Conservation (phyloP, 2,888 invertebrate species). For the Meganola albula region DNA sequence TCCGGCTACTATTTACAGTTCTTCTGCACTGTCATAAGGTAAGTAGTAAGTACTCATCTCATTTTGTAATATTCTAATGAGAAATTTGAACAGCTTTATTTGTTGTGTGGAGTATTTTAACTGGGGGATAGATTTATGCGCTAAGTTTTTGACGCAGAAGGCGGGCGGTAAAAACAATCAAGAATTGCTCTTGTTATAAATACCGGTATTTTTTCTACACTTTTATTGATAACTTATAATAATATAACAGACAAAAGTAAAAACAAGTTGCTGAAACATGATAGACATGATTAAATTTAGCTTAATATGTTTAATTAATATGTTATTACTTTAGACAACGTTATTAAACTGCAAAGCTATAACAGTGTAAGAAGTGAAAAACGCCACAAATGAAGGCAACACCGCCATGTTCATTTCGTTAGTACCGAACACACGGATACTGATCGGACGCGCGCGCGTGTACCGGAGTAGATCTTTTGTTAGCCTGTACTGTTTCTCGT, state of each 20-base stretch:
- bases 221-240: too few species aligned
- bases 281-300: too few species aligned
- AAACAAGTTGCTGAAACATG: too few species aligned
- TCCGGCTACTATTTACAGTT: slow-evolving; percentile 50
- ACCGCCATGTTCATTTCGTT: slow-evolving; percentile 41
- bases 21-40: slow-evolving; percentile 47
- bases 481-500: slow-evolving; percentile 28
- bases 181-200: too few species aligned
- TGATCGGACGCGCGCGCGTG: slow-evolving; percentile 33
- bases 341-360: slow-evolving; percentile 48
- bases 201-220: too few species aligned
- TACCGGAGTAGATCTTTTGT: slow-evolving; percentile 37
- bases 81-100: slow-evolving; percentile 28
- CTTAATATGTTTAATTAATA: too few species aligned
- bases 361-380: slow-evolving; percentile 46
- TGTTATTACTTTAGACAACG: slow-evolving; percentile 32
- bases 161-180: too few species aligned
- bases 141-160: too few species aligned
- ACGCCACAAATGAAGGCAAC: slow-evolving; percentile 36
- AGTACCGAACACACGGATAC: slow-evolving; percentile 33
- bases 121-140: too few species aligned
- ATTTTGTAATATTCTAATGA: slow-evolving; percentile 49
- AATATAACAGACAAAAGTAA: too few species aligned
- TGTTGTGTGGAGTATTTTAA: too few species aligned
- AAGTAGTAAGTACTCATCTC: too few species aligned